phyloP scores from a whole-genome alignment of 2,888 invertebrate genomes.

The Drosophila mulleri region DNA sequence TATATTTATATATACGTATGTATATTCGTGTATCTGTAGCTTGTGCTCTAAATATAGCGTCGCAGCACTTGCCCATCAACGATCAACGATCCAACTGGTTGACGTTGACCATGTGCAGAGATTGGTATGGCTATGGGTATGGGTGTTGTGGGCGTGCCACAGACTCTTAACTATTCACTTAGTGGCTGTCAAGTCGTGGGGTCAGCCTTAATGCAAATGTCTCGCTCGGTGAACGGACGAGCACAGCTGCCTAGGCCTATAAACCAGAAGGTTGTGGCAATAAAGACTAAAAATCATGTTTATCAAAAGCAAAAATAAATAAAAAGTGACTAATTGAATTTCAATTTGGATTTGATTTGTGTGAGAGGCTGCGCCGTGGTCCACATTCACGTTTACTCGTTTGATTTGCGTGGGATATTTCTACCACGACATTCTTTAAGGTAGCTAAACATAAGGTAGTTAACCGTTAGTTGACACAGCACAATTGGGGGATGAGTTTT shows the following conservation, averaged over 20 bases:
- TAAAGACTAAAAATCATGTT: constrained; percentile 17
- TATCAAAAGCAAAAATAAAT: neutral
- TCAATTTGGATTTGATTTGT: constrained; percentile 1
- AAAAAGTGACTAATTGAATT: neutral
- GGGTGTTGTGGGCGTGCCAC: constrained; percentile 60
- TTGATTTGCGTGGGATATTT: constrained; percentile 1
- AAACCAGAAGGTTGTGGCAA: constrained; percentile 12
- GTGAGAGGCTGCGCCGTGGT: neutral
- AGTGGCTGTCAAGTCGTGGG: constrained; percentile 37
- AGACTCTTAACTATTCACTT: constrained; percentile 50
- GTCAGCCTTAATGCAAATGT: constrained; percentile 55
- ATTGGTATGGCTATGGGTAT: constrained; percentile 10
- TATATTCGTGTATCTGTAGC: constrained; percentile 33
- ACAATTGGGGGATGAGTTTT: constrained; percentile 54
- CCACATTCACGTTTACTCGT: neutral
- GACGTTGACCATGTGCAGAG: constrained; percentile 64
- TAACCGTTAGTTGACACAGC: constrained; percentile 33
- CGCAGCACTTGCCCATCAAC: constrained; percentile 52
- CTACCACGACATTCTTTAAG: neutral
- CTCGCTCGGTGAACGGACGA: neutral
- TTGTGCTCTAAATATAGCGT: constrained; percentile 69
- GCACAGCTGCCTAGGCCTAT: constrained; percentile 15
- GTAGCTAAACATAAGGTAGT: neutral
- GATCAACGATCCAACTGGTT: constrained; percentile 38
- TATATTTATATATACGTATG: constrained; percentile 28